Evolutionary conservation across 2,888 invertebrate genomes (phyloP).

Genomic region (Lamellibrachia columna): DNA sequence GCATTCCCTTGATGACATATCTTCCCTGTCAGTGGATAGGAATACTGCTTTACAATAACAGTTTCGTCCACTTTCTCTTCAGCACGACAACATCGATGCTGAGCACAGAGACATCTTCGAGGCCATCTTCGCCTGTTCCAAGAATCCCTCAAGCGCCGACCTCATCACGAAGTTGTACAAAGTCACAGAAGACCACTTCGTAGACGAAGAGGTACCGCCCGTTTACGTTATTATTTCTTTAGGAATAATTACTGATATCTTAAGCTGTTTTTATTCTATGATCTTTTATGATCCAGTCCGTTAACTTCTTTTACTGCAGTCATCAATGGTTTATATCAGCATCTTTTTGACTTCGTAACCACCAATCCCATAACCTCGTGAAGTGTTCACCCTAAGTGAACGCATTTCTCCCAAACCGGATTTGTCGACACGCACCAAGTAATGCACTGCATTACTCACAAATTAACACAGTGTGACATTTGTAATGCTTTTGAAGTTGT

Average conservation of each 20-base stretch:
- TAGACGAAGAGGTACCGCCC: slow-evolving; percentile 32
- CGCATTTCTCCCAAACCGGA: too few species aligned
- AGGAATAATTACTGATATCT: background rate
- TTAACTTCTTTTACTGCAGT: background rate
- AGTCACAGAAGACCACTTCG: slow-evolving; percentile 30
- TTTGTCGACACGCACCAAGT: too few species aligned
- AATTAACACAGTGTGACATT: too few species aligned
- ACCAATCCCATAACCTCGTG: too few species aligned
- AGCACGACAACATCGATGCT: slow-evolving; percentile 34
- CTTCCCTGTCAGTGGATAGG: background rate
- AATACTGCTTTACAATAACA: background rate
- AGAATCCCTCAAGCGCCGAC: slow-evolving; percentile 19
- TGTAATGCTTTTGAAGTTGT: background rate
- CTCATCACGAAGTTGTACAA: slow-evolving; percentile 26
- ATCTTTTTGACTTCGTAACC: too few species aligned
- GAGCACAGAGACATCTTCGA: slow-evolving; percentile 37
- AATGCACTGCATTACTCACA: too few species aligned
- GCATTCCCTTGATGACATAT: too few species aligned
- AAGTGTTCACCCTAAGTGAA: too few species aligned
- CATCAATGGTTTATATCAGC: background rate
- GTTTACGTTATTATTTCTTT: background rate
- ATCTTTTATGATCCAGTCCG: background rate
- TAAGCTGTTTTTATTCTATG: background rate
- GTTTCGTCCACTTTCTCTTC: background rate
- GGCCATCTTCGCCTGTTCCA: slow-evolving; percentile 32